These are phyloP conservation scores for Aphrophora alni DNA, from an alignment of 2,888 invertebrate genomes.

Conservation along the genomic window DNA sequence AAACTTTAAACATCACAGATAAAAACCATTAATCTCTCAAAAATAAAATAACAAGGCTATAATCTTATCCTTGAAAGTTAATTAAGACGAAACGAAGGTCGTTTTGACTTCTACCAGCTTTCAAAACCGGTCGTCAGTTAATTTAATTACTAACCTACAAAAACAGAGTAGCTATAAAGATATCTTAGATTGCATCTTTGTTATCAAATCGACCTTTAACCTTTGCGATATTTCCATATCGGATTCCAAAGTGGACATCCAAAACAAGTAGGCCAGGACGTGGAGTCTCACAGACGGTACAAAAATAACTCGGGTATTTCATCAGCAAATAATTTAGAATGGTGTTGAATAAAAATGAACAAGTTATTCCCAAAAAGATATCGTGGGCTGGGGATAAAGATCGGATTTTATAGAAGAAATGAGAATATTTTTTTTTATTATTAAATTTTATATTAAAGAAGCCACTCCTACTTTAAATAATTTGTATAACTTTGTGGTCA, in stretches of 20 bases:
- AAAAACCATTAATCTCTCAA: too few species aligned
- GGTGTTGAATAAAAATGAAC: not conserved
- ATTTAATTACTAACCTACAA: not conserved
- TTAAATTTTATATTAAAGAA: not conserved
- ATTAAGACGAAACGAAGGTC: not conserved
- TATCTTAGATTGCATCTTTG: not conserved
- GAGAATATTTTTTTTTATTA: not conserved
- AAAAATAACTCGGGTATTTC: not conserved
- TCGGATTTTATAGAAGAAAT: slow-evolving; percentile 6
- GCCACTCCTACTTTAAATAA: not conserved
- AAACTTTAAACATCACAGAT: too few species aligned
- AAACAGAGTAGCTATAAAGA: not conserved
- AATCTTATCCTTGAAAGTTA: not conserved
- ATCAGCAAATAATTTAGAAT: not conserved
- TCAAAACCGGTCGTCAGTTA: not conserved
- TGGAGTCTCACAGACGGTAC: not conserved
- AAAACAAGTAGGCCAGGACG: not conserved
- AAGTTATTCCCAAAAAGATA: not conserved
- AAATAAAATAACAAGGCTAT: too few species aligned
- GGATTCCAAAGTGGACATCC: not conserved
- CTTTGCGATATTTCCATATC: not conserved
- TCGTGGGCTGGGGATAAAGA: not conserved
- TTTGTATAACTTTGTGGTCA: slow-evolving; percentile 1
- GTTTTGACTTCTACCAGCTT: not conserved
- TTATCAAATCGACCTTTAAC: not conserved